A percentile compares a stretch with the other conserved stretches of the same genome.
Conservation (phyloP, 2,888 invertebrate genomes). For the Andrena marginata region DNA sequence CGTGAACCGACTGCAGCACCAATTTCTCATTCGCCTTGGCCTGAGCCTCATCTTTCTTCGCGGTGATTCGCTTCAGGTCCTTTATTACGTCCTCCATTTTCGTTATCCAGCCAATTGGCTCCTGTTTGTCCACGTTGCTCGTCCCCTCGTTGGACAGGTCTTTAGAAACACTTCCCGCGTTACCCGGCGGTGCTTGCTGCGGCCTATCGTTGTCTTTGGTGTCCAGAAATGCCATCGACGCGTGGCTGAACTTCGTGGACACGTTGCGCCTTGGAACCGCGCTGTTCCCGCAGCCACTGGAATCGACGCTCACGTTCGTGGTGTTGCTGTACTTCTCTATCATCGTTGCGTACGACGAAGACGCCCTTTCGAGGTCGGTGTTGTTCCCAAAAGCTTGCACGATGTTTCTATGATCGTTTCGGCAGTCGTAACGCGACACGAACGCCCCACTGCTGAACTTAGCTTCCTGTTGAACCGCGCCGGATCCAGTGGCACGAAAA, state of each 20-base stretch:
- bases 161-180: not conserved
- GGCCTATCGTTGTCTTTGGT: not conserved
- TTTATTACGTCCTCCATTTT: constrained; percentile 54
- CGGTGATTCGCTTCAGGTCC: constrained; percentile 40
- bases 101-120: constrained; percentile 26
- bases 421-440: too few species aligned
- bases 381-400: too few species aligned
- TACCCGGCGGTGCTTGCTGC: not conserved
- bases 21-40: not conserved
- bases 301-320: not conserved
- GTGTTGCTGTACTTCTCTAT: constrained; percentile 53
- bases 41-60: constrained; percentile 4
- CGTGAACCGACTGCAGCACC: constrained; percentile 22
- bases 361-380: not conserved
- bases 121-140: not conserved
- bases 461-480: not conserved
- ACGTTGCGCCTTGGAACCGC: constrained; percentile 11
- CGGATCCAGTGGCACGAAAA: not conserved
- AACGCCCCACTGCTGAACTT: not conserved
- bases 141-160: not conserved
- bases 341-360: constrained; percentile 57
- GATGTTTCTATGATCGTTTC: not conserved
- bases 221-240: not conserved
- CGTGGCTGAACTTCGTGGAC: constrained; percentile 9
- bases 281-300: not conserved